Conservation (phyloP, 1,140 invertebrate genomes). For the Palaemon carinicauda region DNA sequence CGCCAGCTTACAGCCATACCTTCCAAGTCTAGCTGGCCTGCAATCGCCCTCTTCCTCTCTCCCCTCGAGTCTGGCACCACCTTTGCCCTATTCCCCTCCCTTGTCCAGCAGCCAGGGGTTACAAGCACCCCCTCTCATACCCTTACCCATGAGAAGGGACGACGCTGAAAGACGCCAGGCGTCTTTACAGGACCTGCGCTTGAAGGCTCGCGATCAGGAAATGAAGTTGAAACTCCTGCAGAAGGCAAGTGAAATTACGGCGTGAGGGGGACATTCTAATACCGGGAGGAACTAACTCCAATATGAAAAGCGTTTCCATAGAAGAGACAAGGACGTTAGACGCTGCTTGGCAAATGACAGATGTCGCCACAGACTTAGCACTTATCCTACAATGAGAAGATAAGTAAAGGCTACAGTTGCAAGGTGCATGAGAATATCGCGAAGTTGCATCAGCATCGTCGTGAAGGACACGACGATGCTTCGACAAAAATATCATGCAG, state of each 20-base stretch:
- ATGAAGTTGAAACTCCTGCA: constrained; percentile 82
- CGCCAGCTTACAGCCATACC: constrained; percentile 50
- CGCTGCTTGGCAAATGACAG: no score
- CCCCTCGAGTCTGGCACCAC: constrained; percentile 41
- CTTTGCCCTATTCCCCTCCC: constrained; percentile 47
- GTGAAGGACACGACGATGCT: no score
- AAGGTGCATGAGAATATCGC: no score
- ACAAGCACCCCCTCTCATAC: constrained; percentile 29
- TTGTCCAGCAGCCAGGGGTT: constrained; percentile 36
- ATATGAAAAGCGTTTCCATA: no score
- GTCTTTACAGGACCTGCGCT: constrained; percentile 69
- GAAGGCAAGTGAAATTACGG: constrained; percentile 79
- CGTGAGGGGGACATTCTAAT: constrained; percentile 7
- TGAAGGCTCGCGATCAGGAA: constrained; percentile 93
- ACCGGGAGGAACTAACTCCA: no score
- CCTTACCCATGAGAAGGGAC: constrained; percentile 34
- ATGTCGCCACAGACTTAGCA: no score
- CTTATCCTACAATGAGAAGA: no score
- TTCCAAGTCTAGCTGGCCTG: constrained; percentile 47
- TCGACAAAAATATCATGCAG: no score
- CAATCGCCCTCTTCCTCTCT: constrained; percentile 35
- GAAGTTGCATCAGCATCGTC: no score
- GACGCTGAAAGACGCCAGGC: constrained; percentile 58
- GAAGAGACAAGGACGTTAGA: no score
- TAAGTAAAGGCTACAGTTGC: no score